A percentile compares a stretch with the other conserved stretches of the same genome.
phyloP scores from a whole-genome alignment of 2,113 vertebrate species.

The Pan troglodytes region NHGRI_mPanTro3-v2.1_pri NC_086015.1:54577501-54578000 shows the following conservation, averaged over 20 bases:
- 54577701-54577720: background rate
- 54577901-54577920: slow-evolving; percentile 74
- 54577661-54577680: background rate
- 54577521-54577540: background rate
- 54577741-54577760: background rate
- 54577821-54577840: background rate
- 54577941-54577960: background rate
- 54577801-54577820: background rate
- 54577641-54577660: background rate
- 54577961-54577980: background rate
- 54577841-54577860: slow-evolving; percentile 61
- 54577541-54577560: background rate
- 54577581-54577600: background rate
- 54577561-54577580: background rate
- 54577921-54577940: slow-evolving; percentile 48
- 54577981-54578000: background rate
- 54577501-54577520: background rate
- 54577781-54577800: background rate
- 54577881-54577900: slow-evolving; percentile 77
- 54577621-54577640: background rate
- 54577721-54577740: background rate
- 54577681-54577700: background rate
- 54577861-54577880: slow-evolving; percentile 55
- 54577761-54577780: slow-evolving; percentile 38
- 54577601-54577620: background rate